Base-by-base conservation (phyloP, 2,113 vertebrate genomes). In the Salvelinus namaycush region DNA sequence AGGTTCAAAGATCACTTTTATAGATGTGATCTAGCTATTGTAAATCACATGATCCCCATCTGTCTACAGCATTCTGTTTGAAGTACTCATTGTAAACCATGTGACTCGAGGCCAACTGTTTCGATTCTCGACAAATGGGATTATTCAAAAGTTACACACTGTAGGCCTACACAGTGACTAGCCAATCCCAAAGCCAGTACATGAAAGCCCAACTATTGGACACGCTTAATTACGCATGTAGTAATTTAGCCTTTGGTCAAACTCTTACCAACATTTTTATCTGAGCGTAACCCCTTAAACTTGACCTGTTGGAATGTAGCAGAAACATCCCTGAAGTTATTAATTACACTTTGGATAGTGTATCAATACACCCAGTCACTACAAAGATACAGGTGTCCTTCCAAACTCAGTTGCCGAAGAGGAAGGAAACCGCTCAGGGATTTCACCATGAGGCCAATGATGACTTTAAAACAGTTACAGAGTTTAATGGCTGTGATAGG, bases 71-170 rank as follows among this genome's bases (percentile, higher is more conserved):
- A 34, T 5, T 6, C 1, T 4, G 18, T 27, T 79, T 68, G 27
- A 87, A 74, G 59, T 62, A 62, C 68, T 8, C 0, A 57, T 67
- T 59, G 69, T 87, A 85, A 86, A 86, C 3, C 7, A 34, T 5
- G 64, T 67, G 39, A 75, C 4, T 49, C 3, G 24, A 3, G 1
- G 44, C 1, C 24, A 2, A 2, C 48, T 14, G 64, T 83, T 84
- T 84, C 71, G 8, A 3, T 86, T 87, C 2, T 0, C 26, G 26
- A 71, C 20, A 76, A 74, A 77, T 2, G 49, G 16, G 5, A 76
- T 12, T 13, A 9, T 12, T 31, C 57, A 31, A 39, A 20, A 49
- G 68, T n/a, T 69, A 48, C n/a, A 20, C 2, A 44, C 39, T 44
- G 9, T 29, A 67, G 26, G 1, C 65, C 27, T 67, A 14, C 16